phyloP scores from a whole-genome alignment of 2,113 vertebrate species.

The Platysteira castanea region DNA sequence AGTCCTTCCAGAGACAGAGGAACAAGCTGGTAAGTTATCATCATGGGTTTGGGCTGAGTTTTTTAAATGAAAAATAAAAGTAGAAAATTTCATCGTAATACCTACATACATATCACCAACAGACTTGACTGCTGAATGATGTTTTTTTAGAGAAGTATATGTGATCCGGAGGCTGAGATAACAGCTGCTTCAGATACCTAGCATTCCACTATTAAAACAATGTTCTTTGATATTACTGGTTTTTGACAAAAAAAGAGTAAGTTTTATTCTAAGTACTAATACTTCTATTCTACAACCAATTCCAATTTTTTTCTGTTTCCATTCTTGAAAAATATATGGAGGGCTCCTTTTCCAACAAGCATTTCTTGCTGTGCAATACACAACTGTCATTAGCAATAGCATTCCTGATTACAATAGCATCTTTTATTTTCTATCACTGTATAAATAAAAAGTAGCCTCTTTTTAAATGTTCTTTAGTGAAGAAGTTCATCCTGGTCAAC shows the following conservation, averaged over 20 bases:
- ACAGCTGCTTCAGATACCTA: neutral
- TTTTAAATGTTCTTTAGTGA: neutral
- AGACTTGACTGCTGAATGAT: neutral
- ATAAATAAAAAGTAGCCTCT: neutral
- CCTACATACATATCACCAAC: neutral
- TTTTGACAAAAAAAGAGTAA: neutral
- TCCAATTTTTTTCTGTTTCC: neutral
- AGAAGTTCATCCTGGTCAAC: neutral
- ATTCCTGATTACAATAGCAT: neutral
- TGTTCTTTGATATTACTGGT: neutral
- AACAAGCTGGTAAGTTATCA: neutral
- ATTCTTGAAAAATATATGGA: neutral
- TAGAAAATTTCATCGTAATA: neutral
- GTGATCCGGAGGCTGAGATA: neutral
- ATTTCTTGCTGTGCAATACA: neutral
- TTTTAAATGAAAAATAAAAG: neutral
- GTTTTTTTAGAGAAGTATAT: neutral
- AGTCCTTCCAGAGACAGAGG: neutral
- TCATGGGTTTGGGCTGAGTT: neutral
- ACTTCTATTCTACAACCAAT: neutral
- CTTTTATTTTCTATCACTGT: neutral
- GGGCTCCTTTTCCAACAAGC: neutral
- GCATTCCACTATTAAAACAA: neutral
- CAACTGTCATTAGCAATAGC: neutral
- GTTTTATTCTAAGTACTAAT: neutral